Evolutionary conservation across 2,113 vertebrate genomes (phyloP).

Genomic region (Mesembrinibis cayennensis): DNA sequence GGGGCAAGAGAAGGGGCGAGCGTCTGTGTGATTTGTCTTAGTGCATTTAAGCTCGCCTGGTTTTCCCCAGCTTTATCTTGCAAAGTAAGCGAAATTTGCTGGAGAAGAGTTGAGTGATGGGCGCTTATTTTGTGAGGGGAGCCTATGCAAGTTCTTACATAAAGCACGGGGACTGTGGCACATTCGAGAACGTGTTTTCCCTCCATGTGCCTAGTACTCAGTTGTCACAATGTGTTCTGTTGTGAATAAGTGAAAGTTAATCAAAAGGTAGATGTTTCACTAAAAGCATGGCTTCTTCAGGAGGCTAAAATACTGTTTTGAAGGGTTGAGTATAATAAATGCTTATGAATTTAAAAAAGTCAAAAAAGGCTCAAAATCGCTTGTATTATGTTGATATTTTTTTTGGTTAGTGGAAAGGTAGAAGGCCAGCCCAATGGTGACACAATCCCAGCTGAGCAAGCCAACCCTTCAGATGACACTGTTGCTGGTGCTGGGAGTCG

Average conservation of each 20-base stretch:
- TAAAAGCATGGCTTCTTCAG: background rate
- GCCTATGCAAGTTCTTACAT: fast-evolving
- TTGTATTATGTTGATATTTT: conserved; percentile 20
- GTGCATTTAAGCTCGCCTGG: background rate
- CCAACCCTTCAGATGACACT: conserved; percentile 73
- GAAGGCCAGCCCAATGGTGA: conserved; percentile 82
- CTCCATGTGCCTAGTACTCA: background rate
- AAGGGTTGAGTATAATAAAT: background rate
- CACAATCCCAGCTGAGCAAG: conserved; percentile 72
- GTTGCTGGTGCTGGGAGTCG: conserved; percentile 71
- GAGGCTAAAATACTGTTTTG: background rate
- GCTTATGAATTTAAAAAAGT: background rate
- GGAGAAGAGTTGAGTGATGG: background rate
- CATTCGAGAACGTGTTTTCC: background rate
- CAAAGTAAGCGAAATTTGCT: background rate
- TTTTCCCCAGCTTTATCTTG: background rate
- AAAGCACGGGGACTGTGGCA: background rate
- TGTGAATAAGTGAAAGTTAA: background rate
- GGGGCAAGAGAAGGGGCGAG: background rate
- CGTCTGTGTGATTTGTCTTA: too few relatives aligned
- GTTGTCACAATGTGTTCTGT: background rate
- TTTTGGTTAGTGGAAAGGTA: conserved; percentile 73
- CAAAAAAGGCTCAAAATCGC: background rate
- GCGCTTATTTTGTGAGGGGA: background rate
- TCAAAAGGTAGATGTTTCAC: background rate